These are phyloP conservation scores for Lamellibrachia satsuma DNA, from an alignment of 2,888 invertebrate species.

Conservation along the genomic window DNA sequence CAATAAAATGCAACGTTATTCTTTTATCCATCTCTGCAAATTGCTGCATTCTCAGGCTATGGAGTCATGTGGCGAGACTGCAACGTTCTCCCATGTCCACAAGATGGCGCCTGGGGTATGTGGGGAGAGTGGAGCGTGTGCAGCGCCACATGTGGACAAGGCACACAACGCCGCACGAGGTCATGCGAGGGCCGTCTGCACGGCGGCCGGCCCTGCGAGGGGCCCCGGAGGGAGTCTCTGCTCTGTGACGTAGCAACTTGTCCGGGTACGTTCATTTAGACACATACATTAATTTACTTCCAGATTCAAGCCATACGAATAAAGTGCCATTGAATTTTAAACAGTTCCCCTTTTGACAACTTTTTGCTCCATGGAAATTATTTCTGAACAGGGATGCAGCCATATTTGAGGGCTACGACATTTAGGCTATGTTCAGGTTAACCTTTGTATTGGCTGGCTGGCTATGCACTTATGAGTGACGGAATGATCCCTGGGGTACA, in stretches of 20 bases:
- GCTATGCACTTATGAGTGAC: too few relatives aligned
- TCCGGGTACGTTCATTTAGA: neutral
- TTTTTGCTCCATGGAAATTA: too few relatives aligned
- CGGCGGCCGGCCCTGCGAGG: neutral
- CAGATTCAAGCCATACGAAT: too few relatives aligned
- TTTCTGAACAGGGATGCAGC: too few relatives aligned
- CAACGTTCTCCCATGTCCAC: neutral
- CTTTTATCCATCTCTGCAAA: neutral
- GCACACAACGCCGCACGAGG: neutral
- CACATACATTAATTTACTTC: too few relatives aligned
- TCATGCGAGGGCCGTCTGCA: neutral
- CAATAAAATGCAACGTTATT: too few relatives aligned
- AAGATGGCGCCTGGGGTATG: neutral
- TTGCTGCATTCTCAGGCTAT: neutral
- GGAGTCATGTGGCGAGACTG: conserved; percentile 5
- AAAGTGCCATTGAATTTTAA: too few relatives aligned
- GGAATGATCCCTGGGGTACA: too few relatives aligned
- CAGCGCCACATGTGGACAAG: neutral
- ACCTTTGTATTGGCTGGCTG: too few relatives aligned
- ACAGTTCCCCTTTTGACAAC: too few relatives aligned
- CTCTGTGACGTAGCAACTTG: neutral
- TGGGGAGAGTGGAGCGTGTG: neutral
- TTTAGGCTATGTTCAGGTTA: too few relatives aligned
- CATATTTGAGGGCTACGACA: too few relatives aligned
- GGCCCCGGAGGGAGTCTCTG: neutral